These are phyloP conservation scores for Nyctereutes procyonoides DNA, from an alignment of 2,113 vertebrate genomes.

Conservation along the genomic window DNA sequence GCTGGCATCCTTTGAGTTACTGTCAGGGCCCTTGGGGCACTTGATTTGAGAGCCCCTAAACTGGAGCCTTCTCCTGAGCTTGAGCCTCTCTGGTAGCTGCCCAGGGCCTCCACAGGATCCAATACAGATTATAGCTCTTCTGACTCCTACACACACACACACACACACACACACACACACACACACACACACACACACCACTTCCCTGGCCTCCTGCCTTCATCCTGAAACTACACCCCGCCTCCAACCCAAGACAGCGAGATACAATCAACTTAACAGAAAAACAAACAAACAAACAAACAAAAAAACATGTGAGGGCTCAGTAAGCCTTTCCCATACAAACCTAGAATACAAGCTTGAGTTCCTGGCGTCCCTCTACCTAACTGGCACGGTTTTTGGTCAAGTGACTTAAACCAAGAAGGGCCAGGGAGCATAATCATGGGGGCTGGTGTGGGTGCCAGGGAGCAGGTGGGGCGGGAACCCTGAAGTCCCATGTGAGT, in stretches of 20 bases:
- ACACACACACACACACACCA: background rate
- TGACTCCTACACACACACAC: too few species aligned
- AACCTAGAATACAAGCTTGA: too few species aligned
- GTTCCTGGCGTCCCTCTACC: background rate
- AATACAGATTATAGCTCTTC: background rate
- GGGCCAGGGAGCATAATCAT: rapidly evolving
- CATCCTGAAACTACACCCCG: background rate
- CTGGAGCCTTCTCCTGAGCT: background rate
- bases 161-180: too few species aligned
- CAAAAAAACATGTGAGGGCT: background rate
- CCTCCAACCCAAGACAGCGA: background rate
- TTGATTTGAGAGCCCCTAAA: background rate
- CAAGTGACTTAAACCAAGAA: background rate
- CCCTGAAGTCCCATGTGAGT: background rate
- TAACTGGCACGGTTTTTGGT: background rate
- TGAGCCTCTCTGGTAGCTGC: background rate
- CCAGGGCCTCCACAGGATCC: background rate
- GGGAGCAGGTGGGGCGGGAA: background rate
- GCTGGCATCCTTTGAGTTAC: background rate
- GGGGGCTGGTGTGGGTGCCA: background rate
- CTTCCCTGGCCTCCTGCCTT: background rate
- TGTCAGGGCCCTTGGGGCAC: too few species aligned
- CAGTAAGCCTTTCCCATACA: background rate
- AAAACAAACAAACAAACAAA: background rate
- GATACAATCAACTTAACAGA: background rate